These are phyloP conservation scores for Copidosoma floridanum DNA, from an alignment of 1,140 invertebrate genomes.

Conservation along the genomic window DNA sequence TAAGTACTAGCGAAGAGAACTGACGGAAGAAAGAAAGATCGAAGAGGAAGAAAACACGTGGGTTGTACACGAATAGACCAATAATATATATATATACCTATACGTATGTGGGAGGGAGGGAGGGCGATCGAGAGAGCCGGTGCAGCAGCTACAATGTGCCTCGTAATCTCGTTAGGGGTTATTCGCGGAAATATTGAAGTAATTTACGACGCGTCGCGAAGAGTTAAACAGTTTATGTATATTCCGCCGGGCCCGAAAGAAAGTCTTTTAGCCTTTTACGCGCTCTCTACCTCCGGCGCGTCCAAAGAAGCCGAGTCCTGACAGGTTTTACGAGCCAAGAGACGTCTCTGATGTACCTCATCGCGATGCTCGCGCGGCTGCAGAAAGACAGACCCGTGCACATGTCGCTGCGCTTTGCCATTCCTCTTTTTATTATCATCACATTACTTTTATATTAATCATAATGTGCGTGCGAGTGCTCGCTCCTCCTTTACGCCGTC, in stretches of 20 bases:
- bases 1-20: too few relatives aligned
- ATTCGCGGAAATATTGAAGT: constrained; percentile 57
- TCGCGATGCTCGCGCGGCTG: neutral
- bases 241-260: constrained; percentile 27
- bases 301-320: neutral
- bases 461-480: too few relatives aligned
- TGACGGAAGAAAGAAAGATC: neutral
- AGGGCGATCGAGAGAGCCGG: constrained; percentile 7
- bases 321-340: constrained; percentile 14
- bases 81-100: too few relatives aligned
- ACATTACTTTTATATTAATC: too few relatives aligned
- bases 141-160: constrained; percentile 46
- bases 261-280: constrained; percentile 23
- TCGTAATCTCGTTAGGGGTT: constrained; percentile 58
- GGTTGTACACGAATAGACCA: too few relatives aligned
- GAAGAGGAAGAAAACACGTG: neutral
- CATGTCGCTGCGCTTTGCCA: too few relatives aligned
- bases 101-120: too few relatives aligned
- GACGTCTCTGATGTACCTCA: neutral
- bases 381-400: neutral
- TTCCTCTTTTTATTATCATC: too few relatives aligned
- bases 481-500: too few relatives aligned
- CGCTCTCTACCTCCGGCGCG: neutral
- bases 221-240: constrained; percentile 46
- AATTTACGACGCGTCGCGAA: constrained; percentile 55